Evolutionary conservation across 2,888 invertebrate species (phyloP), one percentile per base, ranked within the genome.

Genomic region (Lasioglossum marginatum): DNA sequence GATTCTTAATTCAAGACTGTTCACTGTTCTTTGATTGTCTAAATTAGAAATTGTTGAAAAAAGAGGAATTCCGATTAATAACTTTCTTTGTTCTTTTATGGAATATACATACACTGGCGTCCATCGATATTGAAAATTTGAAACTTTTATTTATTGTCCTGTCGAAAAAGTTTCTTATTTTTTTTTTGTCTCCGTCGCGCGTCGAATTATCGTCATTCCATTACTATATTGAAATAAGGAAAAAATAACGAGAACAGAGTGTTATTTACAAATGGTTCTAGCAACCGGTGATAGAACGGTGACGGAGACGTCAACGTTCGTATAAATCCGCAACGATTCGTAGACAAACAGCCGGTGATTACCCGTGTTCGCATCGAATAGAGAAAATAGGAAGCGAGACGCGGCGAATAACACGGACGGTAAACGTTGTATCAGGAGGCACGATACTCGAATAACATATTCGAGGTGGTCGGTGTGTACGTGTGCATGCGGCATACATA

Each of bases 401-500:
- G 77, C 31, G 78, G 37, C 12, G 77, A 34, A 77, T 83, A 82
- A 85, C 78, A 74, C 72, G 82, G 81, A 74, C 72, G 82, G 81
- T 90, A 90, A 91, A 90, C 85, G 88, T 81, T 81, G 82, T 82
- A 86, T 86, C 85, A 82, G 66, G 75, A 73, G 72, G 34, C 63
- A 77, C 82, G 88, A 83, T 83, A 78, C 76, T 52, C 79, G 71
- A 90, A 90, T 88, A 88, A 84, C 78, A 79, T 90, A 90, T 83
- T 79, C 88, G 79, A 70, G 78, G 68, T 68, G 77, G 75, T 74
- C 70, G 74, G 77, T 85, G 78, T 77, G 31, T 74, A 43, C 60
- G 76, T 37, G 78, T 81, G 78, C 72, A 77, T 66, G 81, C 82
- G 78, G 80, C 83, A 89, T 92, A 89, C 92, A 92, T 92, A 92